Conservation (phyloP, 1,140 invertebrate species). For the Bicyclus anynana region DNA sequence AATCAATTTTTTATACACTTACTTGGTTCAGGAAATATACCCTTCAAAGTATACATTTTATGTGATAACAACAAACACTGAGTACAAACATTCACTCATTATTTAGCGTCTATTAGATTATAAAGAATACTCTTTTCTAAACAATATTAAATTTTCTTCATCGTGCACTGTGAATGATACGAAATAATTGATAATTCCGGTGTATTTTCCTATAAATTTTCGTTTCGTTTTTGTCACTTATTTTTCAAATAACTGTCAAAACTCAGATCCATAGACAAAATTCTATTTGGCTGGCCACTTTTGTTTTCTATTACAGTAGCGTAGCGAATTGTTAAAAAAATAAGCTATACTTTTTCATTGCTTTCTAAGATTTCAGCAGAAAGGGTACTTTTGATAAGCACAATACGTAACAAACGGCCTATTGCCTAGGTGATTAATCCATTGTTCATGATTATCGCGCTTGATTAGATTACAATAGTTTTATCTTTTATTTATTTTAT, state of each 20-base stretch:
- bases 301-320: constrained; percentile 30
- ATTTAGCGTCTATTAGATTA: constrained; percentile 49
- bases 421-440: constrained; percentile 44
- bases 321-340: neutral
- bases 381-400: no score
- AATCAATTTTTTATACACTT: constrained; percentile 60
- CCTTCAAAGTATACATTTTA: constrained; percentile 76
- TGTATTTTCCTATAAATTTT: constrained; percentile 44
- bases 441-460: neutral
- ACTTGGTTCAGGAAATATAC: constrained; percentile 79
- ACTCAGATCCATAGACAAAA: constrained; percentile 40
- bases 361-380: no score
- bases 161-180: constrained; percentile 54
- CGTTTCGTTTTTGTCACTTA: constrained; percentile 68
- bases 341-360: no score
- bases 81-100: constrained; percentile 63
- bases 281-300: constrained; percentile 52
- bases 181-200: constrained; percentile 44
- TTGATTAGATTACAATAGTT: no score
- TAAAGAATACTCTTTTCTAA: constrained; percentile 44
- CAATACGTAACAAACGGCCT: no score
- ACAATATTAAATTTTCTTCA: constrained; percentile 44
- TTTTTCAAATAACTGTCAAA: constrained; percentile 65
- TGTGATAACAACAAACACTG: constrained; percentile 45
- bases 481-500: no score